phyloP scores from a whole-genome alignment of 64 coral and sea anemone genomes.

The Montipora efflorescens region DNA sequence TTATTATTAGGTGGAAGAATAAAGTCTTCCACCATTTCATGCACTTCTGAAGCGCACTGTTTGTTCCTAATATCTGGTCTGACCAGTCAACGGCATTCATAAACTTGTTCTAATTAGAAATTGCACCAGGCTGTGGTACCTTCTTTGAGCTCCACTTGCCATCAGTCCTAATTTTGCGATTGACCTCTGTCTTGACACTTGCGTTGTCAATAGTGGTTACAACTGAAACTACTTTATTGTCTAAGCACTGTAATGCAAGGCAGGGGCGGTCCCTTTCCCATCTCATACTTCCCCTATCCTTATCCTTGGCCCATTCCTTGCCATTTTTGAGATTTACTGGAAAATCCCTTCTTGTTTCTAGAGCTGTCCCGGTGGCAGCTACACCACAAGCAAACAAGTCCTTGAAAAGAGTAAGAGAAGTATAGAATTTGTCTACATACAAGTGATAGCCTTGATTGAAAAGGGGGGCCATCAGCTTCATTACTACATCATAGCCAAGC shows the following conservation, averaged over 20 bases:
- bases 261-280: background rate
- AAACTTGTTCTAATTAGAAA: constrained; percentile 32
- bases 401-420: too few species aligned
- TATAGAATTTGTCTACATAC: too few species aligned
- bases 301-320: background rate
- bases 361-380: too few species aligned
- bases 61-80: constrained; percentile 36
- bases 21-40: too few species aligned
- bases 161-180: background rate
- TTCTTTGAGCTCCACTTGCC: background rate
- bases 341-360: too few species aligned
- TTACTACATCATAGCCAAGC: too few species aligned
- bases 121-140: constrained; percentile 38
- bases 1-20: too few species aligned
- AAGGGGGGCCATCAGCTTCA: too few species aligned
- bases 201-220: constrained; percentile 19
- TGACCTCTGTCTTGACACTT: background rate
- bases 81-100: constrained; percentile 65
- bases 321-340: background rate
- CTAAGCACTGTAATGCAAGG: constrained; percentile 31
- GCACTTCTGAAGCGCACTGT: constrained; percentile 19
- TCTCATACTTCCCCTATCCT: constrained; percentile 45
- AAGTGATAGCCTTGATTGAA: too few species aligned
- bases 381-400: too few species aligned
- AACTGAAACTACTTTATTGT: constrained; percentile 3